Evolutionary conservation across 2,797 vertebrate genomes (phyloP).

Genomic region (Scyliorhinus canicula): DNA sequence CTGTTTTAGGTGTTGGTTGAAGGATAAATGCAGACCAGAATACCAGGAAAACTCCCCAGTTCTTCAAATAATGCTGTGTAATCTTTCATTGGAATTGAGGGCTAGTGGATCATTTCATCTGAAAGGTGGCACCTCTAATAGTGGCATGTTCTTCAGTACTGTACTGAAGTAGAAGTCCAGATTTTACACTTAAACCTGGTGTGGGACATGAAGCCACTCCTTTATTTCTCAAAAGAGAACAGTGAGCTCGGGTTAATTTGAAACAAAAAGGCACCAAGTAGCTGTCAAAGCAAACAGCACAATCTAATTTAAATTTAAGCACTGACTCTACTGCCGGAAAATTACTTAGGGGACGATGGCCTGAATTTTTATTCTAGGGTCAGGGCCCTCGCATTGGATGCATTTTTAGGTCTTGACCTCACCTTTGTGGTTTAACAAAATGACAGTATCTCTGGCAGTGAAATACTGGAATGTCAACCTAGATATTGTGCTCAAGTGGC

Average conservation of each 20-base stretch:
- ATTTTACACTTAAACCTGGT: not conserved
- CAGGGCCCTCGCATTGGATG: not conserved
- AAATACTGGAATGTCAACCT: not conserved
- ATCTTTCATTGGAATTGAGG: not conserved
- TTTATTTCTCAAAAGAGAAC: not conserved
- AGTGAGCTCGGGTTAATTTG: not conserved
- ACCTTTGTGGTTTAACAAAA: not conserved
- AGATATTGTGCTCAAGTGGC: not conserved
- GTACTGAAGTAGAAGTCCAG: not conserved
- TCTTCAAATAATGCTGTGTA: not conserved
- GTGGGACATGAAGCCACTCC: not conserved
- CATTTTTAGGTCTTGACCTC: not conserved
- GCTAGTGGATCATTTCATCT: not conserved
- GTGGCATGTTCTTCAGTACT: not conserved
- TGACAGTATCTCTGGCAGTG: not conserved
- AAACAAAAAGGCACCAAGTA: not conserved
- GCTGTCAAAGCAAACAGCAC: not conserved
- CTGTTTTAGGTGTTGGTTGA: not conserved
- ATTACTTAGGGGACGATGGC: not conserved
- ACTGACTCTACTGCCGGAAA: not conserved
- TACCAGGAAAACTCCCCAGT: not conserved
- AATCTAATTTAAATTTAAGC: not conserved
- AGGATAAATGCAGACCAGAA: not conserved
- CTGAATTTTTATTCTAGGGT: not conserved
- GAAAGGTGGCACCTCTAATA: not conserved